phyloP scores from a whole-genome alignment of 2,797 vertebrate species.

The Eulemur albifrons region DNA sequence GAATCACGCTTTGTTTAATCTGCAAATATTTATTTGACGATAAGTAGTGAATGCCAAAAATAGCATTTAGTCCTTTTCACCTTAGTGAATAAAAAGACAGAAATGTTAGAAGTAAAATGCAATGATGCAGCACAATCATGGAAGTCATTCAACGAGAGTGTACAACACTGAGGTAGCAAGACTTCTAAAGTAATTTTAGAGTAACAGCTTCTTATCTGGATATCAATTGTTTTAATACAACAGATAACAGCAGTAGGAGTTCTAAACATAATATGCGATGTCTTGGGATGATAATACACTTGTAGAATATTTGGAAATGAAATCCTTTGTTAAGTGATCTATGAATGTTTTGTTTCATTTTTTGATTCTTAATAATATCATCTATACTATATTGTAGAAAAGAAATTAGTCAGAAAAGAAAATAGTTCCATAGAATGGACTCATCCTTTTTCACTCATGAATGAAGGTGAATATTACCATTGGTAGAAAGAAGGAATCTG shows the following conservation, averaged over 20 bases:
- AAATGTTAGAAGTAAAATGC: background rate
- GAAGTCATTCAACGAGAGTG: fast-evolving
- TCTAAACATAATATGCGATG: background rate
- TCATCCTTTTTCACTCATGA: background rate
- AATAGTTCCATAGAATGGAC: background rate
- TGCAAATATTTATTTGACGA: background rate
- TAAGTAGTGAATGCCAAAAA: background rate
- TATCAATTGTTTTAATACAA: background rate
- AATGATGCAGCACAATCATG: background rate
- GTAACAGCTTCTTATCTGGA: background rate
- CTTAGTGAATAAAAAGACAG: background rate
- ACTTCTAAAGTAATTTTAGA: background rate
- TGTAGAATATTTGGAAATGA: background rate
- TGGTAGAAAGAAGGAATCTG: background rate
- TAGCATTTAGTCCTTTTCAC: background rate
- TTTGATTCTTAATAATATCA: background rate
- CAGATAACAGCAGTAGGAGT: background rate
- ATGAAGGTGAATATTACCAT: background rate
- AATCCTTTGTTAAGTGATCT: background rate
- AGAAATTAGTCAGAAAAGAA: background rate
- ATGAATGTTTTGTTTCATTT: background rate
- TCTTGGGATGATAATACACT: background rate
- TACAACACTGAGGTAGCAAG: background rate
- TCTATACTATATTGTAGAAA: background rate
- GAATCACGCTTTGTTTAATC: background rate